Conservation (phyloP, 2,888 invertebrate species). For the Nezara viridula region DNA sequence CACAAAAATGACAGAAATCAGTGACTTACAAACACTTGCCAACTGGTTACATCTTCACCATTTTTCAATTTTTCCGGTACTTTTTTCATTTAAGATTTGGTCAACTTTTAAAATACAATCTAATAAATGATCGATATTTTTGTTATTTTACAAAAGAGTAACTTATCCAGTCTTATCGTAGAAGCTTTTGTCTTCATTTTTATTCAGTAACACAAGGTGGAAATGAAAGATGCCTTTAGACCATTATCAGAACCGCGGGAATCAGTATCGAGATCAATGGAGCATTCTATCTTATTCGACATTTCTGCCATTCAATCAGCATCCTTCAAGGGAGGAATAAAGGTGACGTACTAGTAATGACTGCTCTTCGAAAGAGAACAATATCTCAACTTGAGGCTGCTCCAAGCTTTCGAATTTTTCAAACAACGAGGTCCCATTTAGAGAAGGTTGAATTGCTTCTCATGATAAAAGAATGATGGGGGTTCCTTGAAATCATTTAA, state of each 20-base stretch:
- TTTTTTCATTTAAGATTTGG: no score
- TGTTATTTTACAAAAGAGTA: no score
- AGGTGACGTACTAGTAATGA: not conserved
- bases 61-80: no score
- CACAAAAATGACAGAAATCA: no score
- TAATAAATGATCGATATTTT: no score
- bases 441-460: not conserved
- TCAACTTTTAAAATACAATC: no score
- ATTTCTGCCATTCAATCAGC: slow-evolving; percentile 18
- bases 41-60: no score
- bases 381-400: not conserved
- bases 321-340: not conserved
- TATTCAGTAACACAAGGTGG: not conserved
- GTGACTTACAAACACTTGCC: no score
- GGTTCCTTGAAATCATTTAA: not conserved
- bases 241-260: not conserved
- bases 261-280: not conserved
- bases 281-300: not conserved
- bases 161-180: not conserved
- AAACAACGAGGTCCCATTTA: not conserved
- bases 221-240: not conserved
- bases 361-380: not conserved
- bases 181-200: not conserved
- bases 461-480: not conserved
- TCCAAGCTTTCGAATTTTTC: not conserved